Evolutionary conservation across 2,888 invertebrate species (phyloP).

Genomic region (Tetranychus truncatus): DNA sequence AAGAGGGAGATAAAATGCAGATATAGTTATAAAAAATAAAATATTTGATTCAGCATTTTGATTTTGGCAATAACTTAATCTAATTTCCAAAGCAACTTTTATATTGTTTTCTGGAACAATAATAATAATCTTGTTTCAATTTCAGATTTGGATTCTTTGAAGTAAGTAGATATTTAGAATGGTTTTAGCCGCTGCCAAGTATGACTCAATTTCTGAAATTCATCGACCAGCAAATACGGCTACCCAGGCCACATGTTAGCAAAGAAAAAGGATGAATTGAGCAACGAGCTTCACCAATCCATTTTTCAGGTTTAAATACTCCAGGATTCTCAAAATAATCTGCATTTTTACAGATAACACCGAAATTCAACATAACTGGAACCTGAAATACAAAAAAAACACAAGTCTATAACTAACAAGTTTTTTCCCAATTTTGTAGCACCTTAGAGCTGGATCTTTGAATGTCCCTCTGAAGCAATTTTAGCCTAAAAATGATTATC

Average conservation of each 20-base stretch:
- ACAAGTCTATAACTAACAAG: not conserved
- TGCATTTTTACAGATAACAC: conserved; percentile 29
- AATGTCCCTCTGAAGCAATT: not conserved
- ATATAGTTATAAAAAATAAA: too few relatives aligned
- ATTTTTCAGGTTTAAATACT: conserved; percentile 32
- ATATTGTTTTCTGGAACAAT: conserved; percentile 25
- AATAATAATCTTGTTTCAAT: conserved; percentile 23
- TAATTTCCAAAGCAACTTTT: not conserved
- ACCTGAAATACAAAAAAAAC: conserved; percentile 28
- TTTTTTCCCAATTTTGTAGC: too few relatives aligned
- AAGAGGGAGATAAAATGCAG: too few relatives aligned
- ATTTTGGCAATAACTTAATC: not conserved
- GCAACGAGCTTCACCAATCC: conserved; percentile 31
- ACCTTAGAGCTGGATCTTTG: not conserved
- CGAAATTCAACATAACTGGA: conserved; percentile 31
- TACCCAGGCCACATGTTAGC: conserved; percentile 33
- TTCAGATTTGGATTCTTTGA: conserved; percentile 8
- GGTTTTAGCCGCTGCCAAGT: conserved; percentile 21
- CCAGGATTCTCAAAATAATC: conserved; percentile 31
- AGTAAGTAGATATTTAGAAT: conserved; percentile 13
- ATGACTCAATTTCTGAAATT: conserved; percentile 23
- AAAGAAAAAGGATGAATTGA: conserved; percentile 31
- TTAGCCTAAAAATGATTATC: not conserved
- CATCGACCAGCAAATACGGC: conserved; percentile 30
- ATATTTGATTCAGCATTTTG: not conserved